Base-by-base conservation (phyloP, 2,113 vertebrate genomes). In the Tachysurus fulvidraco region DNA sequence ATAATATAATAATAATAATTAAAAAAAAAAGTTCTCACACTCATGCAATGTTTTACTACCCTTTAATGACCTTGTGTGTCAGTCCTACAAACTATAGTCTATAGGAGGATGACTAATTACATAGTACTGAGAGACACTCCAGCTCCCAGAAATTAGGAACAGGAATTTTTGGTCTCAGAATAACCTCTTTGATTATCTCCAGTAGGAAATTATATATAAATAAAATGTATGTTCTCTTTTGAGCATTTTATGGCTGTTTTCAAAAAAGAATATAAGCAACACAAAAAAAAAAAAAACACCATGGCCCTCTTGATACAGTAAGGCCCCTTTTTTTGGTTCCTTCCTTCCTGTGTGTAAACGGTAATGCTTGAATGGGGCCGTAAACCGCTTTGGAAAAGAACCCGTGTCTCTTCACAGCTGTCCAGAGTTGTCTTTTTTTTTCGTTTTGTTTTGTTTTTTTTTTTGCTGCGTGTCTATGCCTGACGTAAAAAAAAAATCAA, bases 311-410 rank as follows among this genome's bases (percentile, higher is more conserved):
- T 93, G 90, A 94, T 93, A 93, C 92, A 92, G 93, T 93, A 93
- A 92, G 89, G 89, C 92, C 90, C 93, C 93, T 89, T 94, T 92
- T 93, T 83, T 92, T 65, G 88, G 90, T 91, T 93, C 93, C 94
- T 95, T 96, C 95, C 95, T 96, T 95, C 94, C 94, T 96, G 94
- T 94, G 93, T 95, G 94, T 94, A 92, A 93, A 94, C 90, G 93
- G 90, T 90, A 85, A 92, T 90, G 92, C 94, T 94, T 95, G 92
- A 95, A 94, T 94, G 90, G 91, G 93, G 94, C 92, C 93, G 92
- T 96, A 95, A 96, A 86, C 94, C 77, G 91, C 86, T 91, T 84
- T 90, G 90, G 91, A 88, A 91, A 93, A 93, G 88, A 92, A 55
- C 93, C 93, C 82, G 92, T 93, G 93, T 93, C 93, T 94, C 95